Evolutionary conservation across 2,797 vertebrate species (phyloP).

Genomic region (Otus scops): DNA sequence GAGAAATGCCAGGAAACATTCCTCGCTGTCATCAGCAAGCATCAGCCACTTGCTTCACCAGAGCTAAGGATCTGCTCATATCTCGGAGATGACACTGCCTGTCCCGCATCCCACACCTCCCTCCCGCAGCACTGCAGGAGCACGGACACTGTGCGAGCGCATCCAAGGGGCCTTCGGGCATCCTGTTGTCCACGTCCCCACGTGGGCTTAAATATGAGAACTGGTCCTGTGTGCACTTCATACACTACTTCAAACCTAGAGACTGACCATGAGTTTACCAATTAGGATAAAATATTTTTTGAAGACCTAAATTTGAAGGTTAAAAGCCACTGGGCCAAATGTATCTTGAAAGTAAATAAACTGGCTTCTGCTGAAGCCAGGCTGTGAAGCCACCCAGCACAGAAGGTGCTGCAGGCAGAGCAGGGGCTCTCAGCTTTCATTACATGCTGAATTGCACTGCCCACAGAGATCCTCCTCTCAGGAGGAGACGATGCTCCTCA

Average conservation of each 20-base stretch:
- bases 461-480: background rate
- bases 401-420: background rate
- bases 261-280: background rate
- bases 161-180: background rate
- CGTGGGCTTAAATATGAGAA: rapidly evolving
- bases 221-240: rapidly evolving
- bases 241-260: rapidly evolving
- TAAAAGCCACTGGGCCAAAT: background rate
- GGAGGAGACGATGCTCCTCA: background rate
- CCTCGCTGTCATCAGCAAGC: background rate
- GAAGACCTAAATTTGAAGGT: background rate
- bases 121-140: rapidly evolving
- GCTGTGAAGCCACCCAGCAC: background rate
- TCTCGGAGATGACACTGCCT: background rate
- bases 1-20: conserved; percentile 27
- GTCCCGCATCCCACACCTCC: background rate
- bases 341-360: background rate
- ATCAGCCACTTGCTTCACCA: background rate
- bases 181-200: background rate
- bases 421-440: background rate
- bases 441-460: rapidly evolving
- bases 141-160: rapidly evolving
- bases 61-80: background rate
- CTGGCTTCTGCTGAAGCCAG: background rate
- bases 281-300: background rate